Base-by-base conservation (phyloP, 2,113 vertebrate genomes). In the Mesocricetus auratus region DNA sequence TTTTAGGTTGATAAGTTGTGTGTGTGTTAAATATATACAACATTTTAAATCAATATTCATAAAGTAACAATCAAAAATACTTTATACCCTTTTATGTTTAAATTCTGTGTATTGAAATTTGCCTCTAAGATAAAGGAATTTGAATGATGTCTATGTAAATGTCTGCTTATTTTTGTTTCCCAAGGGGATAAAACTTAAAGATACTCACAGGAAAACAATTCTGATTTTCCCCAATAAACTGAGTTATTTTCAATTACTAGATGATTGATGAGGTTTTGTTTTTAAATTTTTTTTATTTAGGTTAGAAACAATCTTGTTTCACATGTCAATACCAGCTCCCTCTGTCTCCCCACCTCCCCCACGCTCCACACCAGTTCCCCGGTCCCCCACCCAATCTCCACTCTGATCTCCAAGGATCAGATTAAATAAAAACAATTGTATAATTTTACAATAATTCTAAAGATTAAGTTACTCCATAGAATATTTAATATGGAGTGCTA, bases 51-150 rank as follows among this genome's bases (percentile, higher is more conserved):
- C 8, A 21, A 83, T 1, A 88, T 74, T 81, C 29, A 60, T 45
- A 17, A 2, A 53, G 3, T 81, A 71, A 45, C 66, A 69, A 53
- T 56, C 39, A 74, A 60, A 93, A 24, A 81, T 68, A 0, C 39
- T 89, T 93, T 68, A 21, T 4, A 77, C 0, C 73, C 78, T 93
- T 92, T 66, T 66, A 47, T 74, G n/a, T 89, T 94, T 94, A 42
- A 93, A 82, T 81, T 90, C 94, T 7, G 88, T 4, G 74, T 89
- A 66, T 89, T 71, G 1, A 94, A 15, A 73, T 95, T 89, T 36
- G 0, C 15, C 45, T 93, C 86, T 82, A 87, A 91, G 89, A 82
- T 16, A 53, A 85, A 19, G 85, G 24, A 29, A 73, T 90, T 93
- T 77, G 69, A 79, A 39, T 22, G 89, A 47, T 62, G 36, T 78